These are phyloP conservation scores for Phenganax subtilis DNA, from an alignment of 92 coral and sea anemone genomes.

Conservation along the genomic window DNA sequence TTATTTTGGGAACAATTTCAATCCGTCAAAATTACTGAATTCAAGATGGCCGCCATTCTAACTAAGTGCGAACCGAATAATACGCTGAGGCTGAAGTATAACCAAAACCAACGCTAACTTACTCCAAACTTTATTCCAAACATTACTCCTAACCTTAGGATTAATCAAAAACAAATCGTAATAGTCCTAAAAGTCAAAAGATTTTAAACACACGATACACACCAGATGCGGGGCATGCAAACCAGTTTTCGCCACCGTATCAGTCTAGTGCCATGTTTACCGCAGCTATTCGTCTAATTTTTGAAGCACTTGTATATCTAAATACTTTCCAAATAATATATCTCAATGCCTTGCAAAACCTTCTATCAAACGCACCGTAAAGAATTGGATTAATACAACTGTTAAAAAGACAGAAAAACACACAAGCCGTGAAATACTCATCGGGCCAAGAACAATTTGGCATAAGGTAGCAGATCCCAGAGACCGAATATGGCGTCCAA, in stretches of 20 bases:
- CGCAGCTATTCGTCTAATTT: background rate
- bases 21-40: no score
- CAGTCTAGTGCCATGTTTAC: background rate
- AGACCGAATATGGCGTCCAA: slow-evolving; percentile 6
- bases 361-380: slow-evolving; percentile 6
- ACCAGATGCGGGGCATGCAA: no score
- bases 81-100: no score
- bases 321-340: slow-evolving; percentile 3
- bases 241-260: background rate
- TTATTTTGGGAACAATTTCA: no score
- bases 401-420: slow-evolving; percentile 8
- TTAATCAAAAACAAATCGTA: no score
- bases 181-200: no score
- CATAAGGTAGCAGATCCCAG: slow-evolving; percentile 1
- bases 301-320: background rate
- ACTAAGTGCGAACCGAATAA: no score
- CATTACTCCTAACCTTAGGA: no score
- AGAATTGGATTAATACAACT: slow-evolving; percentile 1
- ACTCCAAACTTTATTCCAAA: no score
- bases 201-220: no score
- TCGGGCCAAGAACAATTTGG: slow-evolving; percentile 9
- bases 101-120: no score
- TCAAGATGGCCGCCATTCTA: no score
- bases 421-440: background rate
- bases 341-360: background rate